Evolutionary conservation across 2,797 vertebrate genomes (phyloP).

Genomic region (Arrhamphus sclerolepis): DNA sequence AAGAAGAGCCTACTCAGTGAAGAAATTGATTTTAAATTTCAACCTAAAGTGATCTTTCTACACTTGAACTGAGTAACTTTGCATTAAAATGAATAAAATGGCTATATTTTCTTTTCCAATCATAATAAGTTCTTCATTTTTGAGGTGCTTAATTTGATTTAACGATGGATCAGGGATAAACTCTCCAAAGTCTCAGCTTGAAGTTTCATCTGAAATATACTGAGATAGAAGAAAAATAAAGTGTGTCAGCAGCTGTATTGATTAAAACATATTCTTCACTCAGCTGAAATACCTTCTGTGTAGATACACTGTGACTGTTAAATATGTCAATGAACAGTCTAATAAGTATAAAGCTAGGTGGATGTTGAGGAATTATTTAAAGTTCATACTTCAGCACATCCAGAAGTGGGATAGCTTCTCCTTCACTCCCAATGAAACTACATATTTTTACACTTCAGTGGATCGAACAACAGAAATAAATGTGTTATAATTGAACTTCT

Average conservation of each 20-base stretch:
- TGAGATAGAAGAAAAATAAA: background rate
- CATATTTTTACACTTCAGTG: background rate
- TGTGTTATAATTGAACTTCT: constrained; percentile 5
- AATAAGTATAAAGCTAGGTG: background rate
- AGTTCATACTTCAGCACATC: background rate
- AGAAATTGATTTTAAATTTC: background rate
- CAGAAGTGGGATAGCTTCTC: background rate
- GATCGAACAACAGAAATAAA: background rate
- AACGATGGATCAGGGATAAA: too few relatives aligned
- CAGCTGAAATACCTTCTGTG: background rate
- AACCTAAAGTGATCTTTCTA: background rate
- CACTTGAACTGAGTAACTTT: background rate
- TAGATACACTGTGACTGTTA: constrained; percentile 1
- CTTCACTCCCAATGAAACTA: background rate
- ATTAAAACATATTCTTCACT: constrained; percentile 1
- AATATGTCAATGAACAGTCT: background rate
- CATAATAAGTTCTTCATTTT: too few relatives aligned
- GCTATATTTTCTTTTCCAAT: too few relatives aligned
- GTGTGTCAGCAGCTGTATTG: background rate
- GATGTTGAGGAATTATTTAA: constrained; percentile 13
- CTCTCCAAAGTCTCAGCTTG: too few relatives aligned
- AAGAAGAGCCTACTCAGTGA: too few relatives aligned
- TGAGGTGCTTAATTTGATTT: too few relatives aligned
- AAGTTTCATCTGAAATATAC: background rate
- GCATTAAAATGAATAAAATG: too few relatives aligned